These are phyloP conservation scores for Myotis myotis DNA, from an alignment of 2,797 vertebrate species.

Conservation along the genomic window DNA sequence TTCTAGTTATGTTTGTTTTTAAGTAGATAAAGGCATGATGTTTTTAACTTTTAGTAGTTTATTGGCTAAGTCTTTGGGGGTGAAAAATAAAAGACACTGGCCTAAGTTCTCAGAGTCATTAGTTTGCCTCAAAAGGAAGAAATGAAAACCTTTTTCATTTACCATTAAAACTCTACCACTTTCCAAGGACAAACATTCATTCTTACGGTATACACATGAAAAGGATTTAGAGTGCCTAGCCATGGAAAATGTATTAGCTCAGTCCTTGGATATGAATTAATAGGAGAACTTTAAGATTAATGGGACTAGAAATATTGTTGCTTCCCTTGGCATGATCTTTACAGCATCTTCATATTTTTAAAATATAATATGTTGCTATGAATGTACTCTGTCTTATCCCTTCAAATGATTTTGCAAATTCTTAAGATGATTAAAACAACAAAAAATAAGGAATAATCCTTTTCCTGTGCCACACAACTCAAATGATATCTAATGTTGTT, in stretches of 20 bases:
- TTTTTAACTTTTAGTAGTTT: neutral
- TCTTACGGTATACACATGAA: conserved; percentile 18
- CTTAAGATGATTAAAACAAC: neutral
- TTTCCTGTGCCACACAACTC: neutral
- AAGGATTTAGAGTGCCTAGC: conserved; percentile 28
- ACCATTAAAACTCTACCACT: neutral
- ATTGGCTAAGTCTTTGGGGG: neutral
- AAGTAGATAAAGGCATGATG: neutral
- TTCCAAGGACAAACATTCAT: conserved; percentile 18
- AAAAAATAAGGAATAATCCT: neutral
- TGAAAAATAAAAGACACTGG: neutral
- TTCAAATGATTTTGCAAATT: conserved; percentile 4
- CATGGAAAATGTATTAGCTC: conserved; percentile 61
- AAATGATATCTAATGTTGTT: neutral
- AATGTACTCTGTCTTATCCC: neutral
- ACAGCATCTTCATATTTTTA: conserved; percentile 41
- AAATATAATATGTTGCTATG: conserved; percentile 34
- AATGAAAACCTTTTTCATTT: conserved; percentile 13
- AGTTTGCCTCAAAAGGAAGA: conserved; percentile 10
- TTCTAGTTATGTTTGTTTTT: neutral
- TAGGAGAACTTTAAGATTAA: conserved; percentile 55
- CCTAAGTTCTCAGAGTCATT: neutral
- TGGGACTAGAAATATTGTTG: conserved; percentile 55
- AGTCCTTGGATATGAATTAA: conserved; percentile 62
- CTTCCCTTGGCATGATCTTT: conserved; percentile 39